Percentiles rank a stretch among this genome's conserved stretches.
Evolutionary conservation across 1,140 invertebrate species (phyloP).

Genomic region (Calosoma granatense): DNA sequence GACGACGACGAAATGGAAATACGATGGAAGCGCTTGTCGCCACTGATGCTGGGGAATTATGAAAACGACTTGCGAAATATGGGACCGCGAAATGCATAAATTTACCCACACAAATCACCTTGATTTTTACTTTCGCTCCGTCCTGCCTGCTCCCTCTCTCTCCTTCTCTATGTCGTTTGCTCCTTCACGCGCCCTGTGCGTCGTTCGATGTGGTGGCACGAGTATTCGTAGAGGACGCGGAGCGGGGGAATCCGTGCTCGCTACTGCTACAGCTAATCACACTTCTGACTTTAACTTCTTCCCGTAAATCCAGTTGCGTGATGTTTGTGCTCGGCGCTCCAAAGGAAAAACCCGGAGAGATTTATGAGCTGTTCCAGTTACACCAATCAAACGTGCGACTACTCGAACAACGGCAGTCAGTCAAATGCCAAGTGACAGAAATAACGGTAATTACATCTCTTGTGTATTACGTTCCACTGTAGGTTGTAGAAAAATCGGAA

Average conservation of each 20-base stretch:
- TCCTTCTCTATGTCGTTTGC: neutral
- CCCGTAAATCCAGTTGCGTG: neutral
- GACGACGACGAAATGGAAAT: constrained; percentile 30
- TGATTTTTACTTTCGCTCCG: neutral
- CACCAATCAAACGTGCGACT: too few relatives aligned
- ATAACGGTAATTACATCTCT: too few relatives aligned
- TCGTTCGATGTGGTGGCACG: too few relatives aligned
- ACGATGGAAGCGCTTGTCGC: constrained; percentile 27
- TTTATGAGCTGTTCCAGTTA: too few relatives aligned
- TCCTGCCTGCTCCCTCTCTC: too few relatives aligned
- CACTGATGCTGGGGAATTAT: constrained; percentile 34
- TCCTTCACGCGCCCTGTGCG: too few relatives aligned
- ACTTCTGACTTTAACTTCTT: neutral
- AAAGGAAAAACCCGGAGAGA: too few relatives aligned
- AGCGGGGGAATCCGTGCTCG: neutral
- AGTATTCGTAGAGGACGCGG: neutral
- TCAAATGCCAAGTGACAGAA: too few relatives aligned
- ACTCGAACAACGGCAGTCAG: too few relatives aligned
- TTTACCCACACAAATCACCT: constrained; percentile 16
- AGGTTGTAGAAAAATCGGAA: too few relatives aligned
- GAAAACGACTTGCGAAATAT: constrained; percentile 37
- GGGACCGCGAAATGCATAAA: constrained; percentile 34
- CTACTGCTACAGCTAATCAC: neutral
- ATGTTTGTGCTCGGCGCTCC: too few relatives aligned
- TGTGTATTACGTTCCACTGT: too few relatives aligned